Evolutionary conservation across 92 coral and sea anemone species (phyloP).

Genomic region (Umimayanthus kanabou): DNA sequence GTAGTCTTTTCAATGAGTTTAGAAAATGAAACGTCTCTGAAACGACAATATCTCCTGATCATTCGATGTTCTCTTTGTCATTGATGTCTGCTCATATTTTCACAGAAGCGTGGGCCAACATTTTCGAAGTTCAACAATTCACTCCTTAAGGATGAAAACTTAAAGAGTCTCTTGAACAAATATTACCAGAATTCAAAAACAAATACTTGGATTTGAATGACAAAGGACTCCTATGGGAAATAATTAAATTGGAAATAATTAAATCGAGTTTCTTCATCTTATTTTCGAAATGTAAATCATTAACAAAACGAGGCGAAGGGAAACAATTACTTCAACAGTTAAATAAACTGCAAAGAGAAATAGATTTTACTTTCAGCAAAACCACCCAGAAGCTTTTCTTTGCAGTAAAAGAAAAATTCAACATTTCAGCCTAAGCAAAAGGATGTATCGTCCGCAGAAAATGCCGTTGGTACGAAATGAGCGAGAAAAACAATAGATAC

Average conservation of each 20-base stretch:
- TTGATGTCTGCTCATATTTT: not conserved
- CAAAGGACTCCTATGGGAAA: not conserved
- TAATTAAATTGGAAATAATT: not conserved
- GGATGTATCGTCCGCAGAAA: conserved; percentile 20
- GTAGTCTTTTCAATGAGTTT: not conserved
- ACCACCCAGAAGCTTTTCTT: too few species aligned
- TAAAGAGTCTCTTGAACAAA: conserved; percentile 4
- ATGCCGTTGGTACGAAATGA: conserved; percentile 15
- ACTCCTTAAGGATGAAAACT: conserved; percentile 17
- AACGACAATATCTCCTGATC: too few species aligned
- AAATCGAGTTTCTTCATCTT: not conserved
- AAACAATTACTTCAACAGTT: too few species aligned
- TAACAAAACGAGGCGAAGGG: too few species aligned
- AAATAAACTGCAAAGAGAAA: too few species aligned
- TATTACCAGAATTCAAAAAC: conserved; percentile 12
- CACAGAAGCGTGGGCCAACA: not conserved
- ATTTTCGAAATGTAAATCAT: too few species aligned
- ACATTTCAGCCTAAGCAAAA: too few species aligned
- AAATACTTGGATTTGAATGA: not conserved
- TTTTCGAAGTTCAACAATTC: conserved; percentile 12
- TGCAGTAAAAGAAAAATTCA: too few species aligned
- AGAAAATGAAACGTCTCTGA: too few species aligned
- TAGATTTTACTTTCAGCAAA: too few species aligned
- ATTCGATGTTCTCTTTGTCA: conserved; percentile 11
- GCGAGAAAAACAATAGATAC: conserved; percentile 12